Percentiles rank a stretch among this genome's conserved stretches.
These are phyloP conservation scores for Peromyscus eremicus DNA, from an alignment of 2,797 vertebrate species.

Conservation along the genomic window DNA sequence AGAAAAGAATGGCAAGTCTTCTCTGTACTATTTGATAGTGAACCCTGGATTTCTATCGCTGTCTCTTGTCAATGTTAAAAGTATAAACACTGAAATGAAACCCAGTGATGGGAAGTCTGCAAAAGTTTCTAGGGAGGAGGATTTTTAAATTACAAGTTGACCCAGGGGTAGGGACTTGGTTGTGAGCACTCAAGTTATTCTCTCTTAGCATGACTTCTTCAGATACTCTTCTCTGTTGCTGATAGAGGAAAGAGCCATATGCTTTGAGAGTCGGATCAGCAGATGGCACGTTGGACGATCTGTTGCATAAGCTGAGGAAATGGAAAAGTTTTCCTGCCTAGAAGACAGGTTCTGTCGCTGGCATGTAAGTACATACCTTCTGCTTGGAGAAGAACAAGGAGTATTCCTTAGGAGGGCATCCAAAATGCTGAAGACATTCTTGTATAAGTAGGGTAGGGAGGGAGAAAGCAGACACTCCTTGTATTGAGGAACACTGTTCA, in stretches of 20 bases:
- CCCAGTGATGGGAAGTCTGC: not conserved
- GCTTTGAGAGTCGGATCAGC: conserved; percentile 67
- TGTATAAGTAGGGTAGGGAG: not conserved
- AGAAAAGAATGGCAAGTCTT: not conserved
- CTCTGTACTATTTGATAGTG: not conserved
- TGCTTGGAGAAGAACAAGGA: not conserved
- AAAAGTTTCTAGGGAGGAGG: not conserved
- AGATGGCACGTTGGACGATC: conserved; percentile 73
- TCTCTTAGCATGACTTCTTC: conserved; percentile 25
- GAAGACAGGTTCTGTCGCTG: conserved; percentile 60
- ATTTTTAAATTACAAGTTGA: not conserved
- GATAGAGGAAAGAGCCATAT: conserved; percentile 61
- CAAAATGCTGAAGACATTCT: conserved; percentile 38
- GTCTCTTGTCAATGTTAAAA: not conserved
- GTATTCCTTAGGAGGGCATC: conserved; percentile 39
- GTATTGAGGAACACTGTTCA: not conserved
- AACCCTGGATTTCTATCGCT: not conserved
- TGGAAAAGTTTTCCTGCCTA: conserved; percentile 64
- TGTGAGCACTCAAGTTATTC: not conserved
- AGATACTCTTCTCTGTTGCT: not conserved
- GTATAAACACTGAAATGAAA: not conserved
- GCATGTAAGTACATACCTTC: conserved; percentile 29
- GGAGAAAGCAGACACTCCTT: not conserved
- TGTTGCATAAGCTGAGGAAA: conserved; percentile 75
- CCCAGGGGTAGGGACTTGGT: not conserved